Percentiles rank a stretch among this genome's conserved stretches.
These are phyloP conservation scores for Hestina assimilis DNA, from an alignment of 1,140 invertebrate species.

Conservation along the genomic window DNA sequence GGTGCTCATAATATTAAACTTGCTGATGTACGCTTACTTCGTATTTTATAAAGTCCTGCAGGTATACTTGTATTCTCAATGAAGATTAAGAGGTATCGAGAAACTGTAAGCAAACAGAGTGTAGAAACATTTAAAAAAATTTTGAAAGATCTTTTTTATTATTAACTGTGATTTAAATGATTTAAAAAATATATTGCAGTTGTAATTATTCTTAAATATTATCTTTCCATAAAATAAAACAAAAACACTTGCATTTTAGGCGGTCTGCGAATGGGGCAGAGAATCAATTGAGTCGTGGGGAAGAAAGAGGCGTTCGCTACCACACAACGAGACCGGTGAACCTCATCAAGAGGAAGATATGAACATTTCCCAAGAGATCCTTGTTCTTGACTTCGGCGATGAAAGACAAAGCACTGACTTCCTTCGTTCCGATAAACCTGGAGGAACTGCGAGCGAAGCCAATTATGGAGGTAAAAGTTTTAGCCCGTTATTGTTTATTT, in stretches of 20 bases:
- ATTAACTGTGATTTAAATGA: no score
- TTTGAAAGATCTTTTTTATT: no score
- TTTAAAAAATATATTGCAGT: no score
- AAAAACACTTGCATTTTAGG: conserved; percentile 73
- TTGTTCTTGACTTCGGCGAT: conserved; percentile 94
- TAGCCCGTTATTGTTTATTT: conserved; percentile 3
- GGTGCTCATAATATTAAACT: background rate
- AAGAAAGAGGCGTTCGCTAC: conserved; percentile 87
- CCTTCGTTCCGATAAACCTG: conserved; percentile 83
- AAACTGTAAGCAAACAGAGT: no score
- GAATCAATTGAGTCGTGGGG: conserved; percentile 94
- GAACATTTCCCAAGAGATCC: conserved; percentile 95
- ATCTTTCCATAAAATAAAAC: background rate
- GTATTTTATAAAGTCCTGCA: no score
- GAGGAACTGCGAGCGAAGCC: conserved; percentile 81
- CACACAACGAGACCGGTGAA: conserved; percentile 71
- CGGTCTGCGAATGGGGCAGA: conserved; percentile 92
- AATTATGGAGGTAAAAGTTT: conserved; percentile 84
- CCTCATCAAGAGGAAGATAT: conserved; percentile 90
- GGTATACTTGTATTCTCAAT: no score
- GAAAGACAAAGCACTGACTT: conserved; percentile 89
- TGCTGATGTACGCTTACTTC: no score
- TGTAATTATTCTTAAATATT: background rate
- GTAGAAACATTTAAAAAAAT: no score
- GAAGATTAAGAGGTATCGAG: no score